Evolutionary conservation across 2,888 invertebrate genomes (phyloP), one percentile per base, ranked within the genome.

Genomic region (Agonopterix arenella): DNA sequence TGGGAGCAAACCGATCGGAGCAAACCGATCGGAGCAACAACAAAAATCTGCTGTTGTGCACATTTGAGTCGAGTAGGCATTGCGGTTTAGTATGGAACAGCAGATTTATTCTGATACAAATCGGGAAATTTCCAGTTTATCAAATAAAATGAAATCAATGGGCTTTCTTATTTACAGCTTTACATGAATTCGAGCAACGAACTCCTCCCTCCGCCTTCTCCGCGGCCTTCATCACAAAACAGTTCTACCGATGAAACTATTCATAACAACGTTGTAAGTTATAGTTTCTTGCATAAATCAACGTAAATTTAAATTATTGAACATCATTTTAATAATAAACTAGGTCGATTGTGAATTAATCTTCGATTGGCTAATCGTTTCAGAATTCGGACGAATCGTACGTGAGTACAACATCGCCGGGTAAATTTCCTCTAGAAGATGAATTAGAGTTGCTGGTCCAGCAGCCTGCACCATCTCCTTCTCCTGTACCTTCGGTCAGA

Each of bases 341-440:
- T 28, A 28, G 28, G 28, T 28, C 28, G 28, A 5, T 28, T 28
- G 28, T 28, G 28, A 28, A 28, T 28, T 28, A 28, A 28, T 38
- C 37, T 36, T 44, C 11, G 38, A 16, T 36, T 48, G 28, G 5
- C 5, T 36, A 36, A 42, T 48, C 52, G 36, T 67, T 71, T 51
- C 65, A 88, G 86, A 84, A 80, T 56, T 81, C 80, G 1, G 86
- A 89, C 49, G 86, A 86, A 43, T 73, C 81, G 45, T 84, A 79
- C 52, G 68, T 91, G 65, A 92, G 91, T 67, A 79, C 90, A 2
- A 85, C 91, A 36, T 66, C 75, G 8, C 89, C 86, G 2, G 84
- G 85, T 16, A 89, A 89, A 61, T 90, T 89, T 59, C 89, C 90
- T 0, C 71, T 89, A 16, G 90, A 89, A 53, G 88, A 89, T 53